Base-by-base conservation (phyloP, 2,888 invertebrate genomes). In the Drosophila limbata region DNA sequence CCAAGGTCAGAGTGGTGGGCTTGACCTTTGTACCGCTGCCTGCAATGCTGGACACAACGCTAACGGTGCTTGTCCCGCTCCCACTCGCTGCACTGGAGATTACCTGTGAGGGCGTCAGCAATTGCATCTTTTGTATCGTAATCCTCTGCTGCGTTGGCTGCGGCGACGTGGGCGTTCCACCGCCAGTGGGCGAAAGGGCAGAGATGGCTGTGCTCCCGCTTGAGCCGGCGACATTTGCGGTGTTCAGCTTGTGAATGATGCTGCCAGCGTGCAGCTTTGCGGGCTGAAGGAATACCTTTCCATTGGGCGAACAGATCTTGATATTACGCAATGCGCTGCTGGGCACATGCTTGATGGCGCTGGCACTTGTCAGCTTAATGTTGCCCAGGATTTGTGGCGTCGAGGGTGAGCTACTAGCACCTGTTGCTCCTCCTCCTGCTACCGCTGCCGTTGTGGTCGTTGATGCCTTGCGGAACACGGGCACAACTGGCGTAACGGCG, bases 81-180 rank as follows among this genome's bases (percentile, higher is more conserved):
- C 64, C 76, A 42, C 65, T 71, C n/a, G 78, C 73, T 15, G 62
- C 63, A 66, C 50, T 80, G 25, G 90, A 73, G 21, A 79, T 76
- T 44, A 83, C 68, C 53, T 91, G 81, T 3, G 88, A 84, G 17
- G 79, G 64, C 40, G 91, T 89, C 39, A 92, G 77, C 53, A 92
- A 84, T 67, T 92, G 92, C 67, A 92, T 89, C 66, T 92, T 92
- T 59, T 92, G 92, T 84, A 92, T 90, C 42, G 91, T 90, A 44
- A 92, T 83, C 13, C 92, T 88, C 45, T 88, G 89, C 35, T 84
- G 79, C 3, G 79, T 39, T 8, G 84, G 66, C 55, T 85, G 79
- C 17, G 87, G 78, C 25, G 89, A 78, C 37, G 81, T 76, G 25
- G 88, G 75, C 17, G 80, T 65, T 8, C 19, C 47, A 19, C 15